Evolutionary conservation across 2,888 invertebrate genomes (phyloP).

Genomic region (Andrena fulva): DNA sequence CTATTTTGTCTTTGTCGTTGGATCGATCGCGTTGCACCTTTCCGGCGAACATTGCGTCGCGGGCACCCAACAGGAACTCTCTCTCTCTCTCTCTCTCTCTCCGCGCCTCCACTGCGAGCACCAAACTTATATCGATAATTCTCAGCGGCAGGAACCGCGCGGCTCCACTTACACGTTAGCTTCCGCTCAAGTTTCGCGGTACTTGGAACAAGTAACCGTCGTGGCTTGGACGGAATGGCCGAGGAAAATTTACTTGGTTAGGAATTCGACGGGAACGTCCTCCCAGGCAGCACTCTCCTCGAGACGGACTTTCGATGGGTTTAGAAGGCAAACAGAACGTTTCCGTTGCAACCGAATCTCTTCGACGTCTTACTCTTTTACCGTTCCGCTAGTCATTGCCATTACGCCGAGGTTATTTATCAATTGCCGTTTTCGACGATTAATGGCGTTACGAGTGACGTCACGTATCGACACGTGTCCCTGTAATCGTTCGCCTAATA

Average conservation of each 20-base stretch:
- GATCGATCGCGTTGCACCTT: constrained; percentile 65
- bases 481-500: constrained; percentile 9
- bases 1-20: constrained; percentile 71
- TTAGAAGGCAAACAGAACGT: background rate
- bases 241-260: constrained; percentile 39
- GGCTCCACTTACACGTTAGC: constrained; percentile 48
- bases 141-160: constrained; percentile 50
- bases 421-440: constrained; percentile 24
- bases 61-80: constrained; percentile 40
- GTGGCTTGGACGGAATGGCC: constrained; percentile 22
- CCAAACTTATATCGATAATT: constrained; percentile 72
- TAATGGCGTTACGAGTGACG: constrained; percentile 1
- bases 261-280: constrained; percentile 21
- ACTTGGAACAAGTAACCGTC: constrained; percentile 26
- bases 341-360: background rate
- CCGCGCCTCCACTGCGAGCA: constrained; percentile 32
- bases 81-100: background rate
- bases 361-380: background rate
- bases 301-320: background rate
- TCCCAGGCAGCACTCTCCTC: background rate
- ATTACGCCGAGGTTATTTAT: constrained; percentile 8
- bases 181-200: constrained; percentile 53
- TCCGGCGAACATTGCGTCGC: constrained; percentile 1
- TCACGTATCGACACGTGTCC: constrained; percentile 19
- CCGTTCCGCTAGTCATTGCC: background rate